phyloP scores from a whole-genome alignment of 2,113 vertebrate genomes.

The Pelusios castaneus region DNA sequence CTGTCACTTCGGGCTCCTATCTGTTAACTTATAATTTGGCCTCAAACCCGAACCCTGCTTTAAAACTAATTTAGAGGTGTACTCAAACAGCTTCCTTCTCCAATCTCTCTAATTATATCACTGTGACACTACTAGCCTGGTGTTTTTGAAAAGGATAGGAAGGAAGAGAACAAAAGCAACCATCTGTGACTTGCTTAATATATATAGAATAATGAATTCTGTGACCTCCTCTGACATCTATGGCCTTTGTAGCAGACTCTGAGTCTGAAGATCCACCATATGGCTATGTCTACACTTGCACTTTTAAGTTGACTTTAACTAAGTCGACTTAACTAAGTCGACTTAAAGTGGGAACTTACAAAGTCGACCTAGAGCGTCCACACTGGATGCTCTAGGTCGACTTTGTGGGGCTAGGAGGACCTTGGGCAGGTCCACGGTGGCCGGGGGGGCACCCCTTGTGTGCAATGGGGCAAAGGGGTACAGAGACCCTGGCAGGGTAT shows the following conservation, averaged over 20 bases:
- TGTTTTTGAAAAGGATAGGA: neutral
- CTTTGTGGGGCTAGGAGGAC: too few species aligned
- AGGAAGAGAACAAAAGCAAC: neutral
- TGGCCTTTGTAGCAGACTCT: neutral
- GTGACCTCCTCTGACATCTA: neutral
- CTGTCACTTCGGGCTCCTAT: neutral
- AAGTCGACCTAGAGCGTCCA: too few species aligned
- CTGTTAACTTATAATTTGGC: neutral
- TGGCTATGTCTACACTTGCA: too few species aligned
- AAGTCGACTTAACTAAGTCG: too few species aligned
- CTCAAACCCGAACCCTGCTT: neutral
- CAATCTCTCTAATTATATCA: neutral
- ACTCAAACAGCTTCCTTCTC: neutral
- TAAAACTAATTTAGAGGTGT: neutral
- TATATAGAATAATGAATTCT: slow-evolving; percentile 16
- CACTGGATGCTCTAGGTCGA: too few species aligned
- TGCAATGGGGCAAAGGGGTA: too few species aligned
- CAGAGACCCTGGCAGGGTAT: too few species aligned
- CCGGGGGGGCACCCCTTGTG: too few species aligned
- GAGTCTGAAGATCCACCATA: slow-evolving; percentile 21
- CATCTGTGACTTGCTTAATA: slow-evolving; percentile 26
- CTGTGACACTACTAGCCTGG: rapidly evolving
- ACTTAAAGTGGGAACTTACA: too few species aligned
- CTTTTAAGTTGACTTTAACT: too few species aligned
- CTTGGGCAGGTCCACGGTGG: too few species aligned